Percentiles rank a stretch among this genome's conserved stretches.
These are phyloP conservation scores for Dicrostonyx torquatus DNA, from an alignment of 2,797 vertebrate species.

Conservation along the genomic window DNA sequence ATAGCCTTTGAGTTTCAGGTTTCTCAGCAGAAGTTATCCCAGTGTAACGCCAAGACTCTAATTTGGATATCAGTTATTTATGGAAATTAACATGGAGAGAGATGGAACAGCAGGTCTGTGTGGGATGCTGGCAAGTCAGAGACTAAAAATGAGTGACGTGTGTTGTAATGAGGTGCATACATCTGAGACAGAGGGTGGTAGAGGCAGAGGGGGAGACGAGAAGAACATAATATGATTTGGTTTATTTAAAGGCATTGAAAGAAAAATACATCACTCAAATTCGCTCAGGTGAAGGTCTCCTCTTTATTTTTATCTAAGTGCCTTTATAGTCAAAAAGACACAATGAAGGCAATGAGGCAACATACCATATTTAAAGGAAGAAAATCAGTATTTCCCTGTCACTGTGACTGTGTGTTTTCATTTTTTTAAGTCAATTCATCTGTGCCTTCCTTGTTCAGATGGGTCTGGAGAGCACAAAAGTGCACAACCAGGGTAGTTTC, in stretches of 20 bases:
- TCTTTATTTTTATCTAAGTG: constrained; percentile 75
- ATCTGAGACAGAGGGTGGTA: constrained; percentile 72
- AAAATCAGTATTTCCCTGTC: constrained; percentile 63
- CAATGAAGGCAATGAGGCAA: constrained; percentile 64
- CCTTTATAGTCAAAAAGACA: constrained; percentile 55
- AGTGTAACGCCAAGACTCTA: constrained; percentile 52
- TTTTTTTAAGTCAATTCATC: constrained; percentile 67
- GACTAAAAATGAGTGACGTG: constrained; percentile 77
- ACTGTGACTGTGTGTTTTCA: constrained; percentile 64
- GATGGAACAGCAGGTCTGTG: constrained; percentile 79
- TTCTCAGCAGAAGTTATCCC: constrained; percentile 68
- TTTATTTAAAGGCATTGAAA: constrained; percentile 75
- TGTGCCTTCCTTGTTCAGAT: constrained; percentile 63
- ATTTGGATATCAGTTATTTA: constrained; percentile 80
- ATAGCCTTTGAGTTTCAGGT: constrained; percentile 50
- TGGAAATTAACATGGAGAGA: constrained; percentile 66
- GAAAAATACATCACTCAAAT: constrained; percentile 70
- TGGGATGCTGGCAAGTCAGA: constrained; percentile 77
- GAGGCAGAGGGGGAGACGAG: constrained; percentile 62
- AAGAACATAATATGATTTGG: constrained; percentile 71
- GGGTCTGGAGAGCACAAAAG: constrained; percentile 51
- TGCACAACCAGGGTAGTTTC: not conserved
- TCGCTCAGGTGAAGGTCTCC: constrained; percentile 61
- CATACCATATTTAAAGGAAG: constrained; percentile 59
- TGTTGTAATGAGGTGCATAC: constrained; percentile 71